phyloP scores from a whole-genome alignment of 2,113 vertebrate species.

The Phalacrocorax carbo region DNA sequence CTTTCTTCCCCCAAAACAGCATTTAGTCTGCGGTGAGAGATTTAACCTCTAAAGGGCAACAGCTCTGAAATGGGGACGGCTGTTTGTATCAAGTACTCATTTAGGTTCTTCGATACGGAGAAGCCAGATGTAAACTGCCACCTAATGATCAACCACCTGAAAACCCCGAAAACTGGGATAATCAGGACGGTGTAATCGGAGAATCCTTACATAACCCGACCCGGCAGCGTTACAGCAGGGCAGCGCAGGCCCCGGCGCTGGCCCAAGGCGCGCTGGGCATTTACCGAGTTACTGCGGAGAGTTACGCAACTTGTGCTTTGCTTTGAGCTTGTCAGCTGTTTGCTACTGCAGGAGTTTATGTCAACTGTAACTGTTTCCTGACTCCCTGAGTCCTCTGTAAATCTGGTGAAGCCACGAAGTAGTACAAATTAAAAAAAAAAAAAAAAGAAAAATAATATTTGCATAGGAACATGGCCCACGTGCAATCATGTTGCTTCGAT shows the following conservation, averaged over 20 bases:
- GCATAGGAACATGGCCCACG: background rate
- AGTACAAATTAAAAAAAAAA: background rate
- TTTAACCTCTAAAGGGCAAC: background rate
- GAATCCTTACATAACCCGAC: background rate
- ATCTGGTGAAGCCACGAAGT: background rate
- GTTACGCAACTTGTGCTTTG: background rate
- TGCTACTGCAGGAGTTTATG: background rate
- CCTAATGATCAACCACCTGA: background rate
- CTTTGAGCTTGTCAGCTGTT: background rate
- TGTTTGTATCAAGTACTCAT: background rate
- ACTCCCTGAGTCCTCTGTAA: rapidly evolving
- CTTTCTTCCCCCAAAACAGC: background rate
- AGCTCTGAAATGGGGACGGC: background rate
- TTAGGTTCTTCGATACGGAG: rapidly evolving
- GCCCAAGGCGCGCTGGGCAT: background rate
- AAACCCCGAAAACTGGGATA: background rate
- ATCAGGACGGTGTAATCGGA: background rate
- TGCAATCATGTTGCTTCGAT: background rate
- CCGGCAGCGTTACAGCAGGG: background rate
- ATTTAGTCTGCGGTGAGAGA: background rate
- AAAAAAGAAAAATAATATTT: background rate
- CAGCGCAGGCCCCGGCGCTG: rapidly evolving
- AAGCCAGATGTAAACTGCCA: background rate
- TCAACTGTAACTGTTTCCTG: background rate
- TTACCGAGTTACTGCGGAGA: background rate